Base-by-base conservation (phyloP, 2,888 invertebrate species). In the Scaeva pyrastri region DNA sequence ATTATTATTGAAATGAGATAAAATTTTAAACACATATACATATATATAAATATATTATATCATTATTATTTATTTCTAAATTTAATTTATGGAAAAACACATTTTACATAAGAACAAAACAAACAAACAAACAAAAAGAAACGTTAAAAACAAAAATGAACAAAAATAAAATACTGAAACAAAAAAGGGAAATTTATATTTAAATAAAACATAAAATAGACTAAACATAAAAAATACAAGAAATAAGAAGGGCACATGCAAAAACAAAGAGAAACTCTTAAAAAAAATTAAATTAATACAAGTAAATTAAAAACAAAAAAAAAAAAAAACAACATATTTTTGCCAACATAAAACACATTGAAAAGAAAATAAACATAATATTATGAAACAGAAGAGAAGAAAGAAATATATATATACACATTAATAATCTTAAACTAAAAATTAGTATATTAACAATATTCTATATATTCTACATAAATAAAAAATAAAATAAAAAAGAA, bases 1-100 rank as follows among this genome's bases (percentile, higher is more conserved):
- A 88, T 90, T 88, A 88, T 89, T 88, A 88, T 89, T 88, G 73
- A 79, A 88, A 88, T 78, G 60, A 84, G 68, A 52, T 50, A 74
- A 81, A 77, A 58, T 48, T 88, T 88, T 79, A 87, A 85, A 88
- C 88, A 89, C 72, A 87, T 87, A 88, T 77, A 88, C 86, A 88
- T 84, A 88, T 79, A 79, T 88, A 88, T 88, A 85, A 84, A 87
- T 86, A 87, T 83, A 81, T 75, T 72, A 68, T 60, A 82, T 81
- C 64, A 73, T 81, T 81, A 81, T 84, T 84, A 86, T 86, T 86
- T 86, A 86, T 86, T 86, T 58, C 82, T 86, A 78, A 81, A 81
- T 78, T 74, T 78, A 86, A 74, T 86, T 78, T 86, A 85, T 82
- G 43, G 66, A 66, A 58, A 77, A 64, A 8, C 19, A 62, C 70